Conservation (phyloP, 2,113 vertebrate species). For the Thymallus thymallus region DNA sequence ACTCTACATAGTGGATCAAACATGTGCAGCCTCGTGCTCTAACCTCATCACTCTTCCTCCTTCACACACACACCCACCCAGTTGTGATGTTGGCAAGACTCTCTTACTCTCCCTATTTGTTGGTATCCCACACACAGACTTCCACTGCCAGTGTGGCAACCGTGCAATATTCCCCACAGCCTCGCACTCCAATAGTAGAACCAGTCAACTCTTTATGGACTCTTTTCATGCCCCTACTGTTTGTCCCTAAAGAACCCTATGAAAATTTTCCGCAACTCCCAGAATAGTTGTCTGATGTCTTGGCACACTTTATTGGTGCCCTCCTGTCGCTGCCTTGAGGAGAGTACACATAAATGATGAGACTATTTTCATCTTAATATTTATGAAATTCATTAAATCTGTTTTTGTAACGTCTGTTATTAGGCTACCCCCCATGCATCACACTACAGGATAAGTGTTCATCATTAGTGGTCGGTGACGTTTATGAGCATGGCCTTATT, state of each 20-base stretch:
- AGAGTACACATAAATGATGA: constrained; percentile 24
- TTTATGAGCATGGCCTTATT: too few relatives aligned
- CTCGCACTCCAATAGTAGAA: constrained; percentile 1
- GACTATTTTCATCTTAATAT: constrained; percentile 50
- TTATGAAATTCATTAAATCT: constrained; percentile 42
- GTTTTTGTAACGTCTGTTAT: not conserved
- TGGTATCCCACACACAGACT: constrained; percentile 59
- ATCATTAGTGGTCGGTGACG: too few relatives aligned
- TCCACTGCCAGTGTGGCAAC: constrained; percentile 59
- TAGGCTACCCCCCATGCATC: too few relatives aligned
- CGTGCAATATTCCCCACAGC: constrained; percentile 35
- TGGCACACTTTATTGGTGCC: constrained; percentile 53
- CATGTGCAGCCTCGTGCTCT: not conserved
- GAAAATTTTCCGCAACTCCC: constrained; percentile 65
- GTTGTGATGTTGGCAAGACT: constrained; percentile 54
- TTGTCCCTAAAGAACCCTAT: constrained; percentile 46
- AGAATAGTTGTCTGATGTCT: constrained; percentile 61
- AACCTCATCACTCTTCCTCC: constrained; percentile 2
- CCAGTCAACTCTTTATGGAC: constrained; percentile 40
- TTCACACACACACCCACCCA: constrained; percentile 40
- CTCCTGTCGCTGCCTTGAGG: constrained; percentile 50
- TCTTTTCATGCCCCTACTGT: constrained; percentile 49
- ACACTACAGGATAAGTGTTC: too few relatives aligned
- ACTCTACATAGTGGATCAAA: not conserved
- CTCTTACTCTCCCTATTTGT: constrained; percentile 51